Percentiles rank a stretch among this genome's conserved stretches.
phyloP scores from a whole-genome alignment of 2,888 invertebrate species.

The Agriopis aurantiaria region DNA sequence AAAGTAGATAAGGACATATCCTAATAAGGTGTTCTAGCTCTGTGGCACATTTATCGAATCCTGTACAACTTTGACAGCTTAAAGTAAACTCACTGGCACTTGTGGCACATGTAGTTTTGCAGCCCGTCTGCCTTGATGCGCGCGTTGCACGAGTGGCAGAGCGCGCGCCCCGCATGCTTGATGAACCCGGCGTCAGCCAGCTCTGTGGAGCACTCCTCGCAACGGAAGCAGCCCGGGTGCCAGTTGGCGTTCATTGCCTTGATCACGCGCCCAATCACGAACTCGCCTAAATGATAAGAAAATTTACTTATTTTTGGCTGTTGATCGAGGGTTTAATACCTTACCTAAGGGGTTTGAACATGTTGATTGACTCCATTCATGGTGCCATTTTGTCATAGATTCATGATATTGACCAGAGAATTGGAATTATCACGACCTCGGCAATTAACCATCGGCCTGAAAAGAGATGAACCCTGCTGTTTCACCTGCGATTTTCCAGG shows the following conservation, averaged over 20 bases:
- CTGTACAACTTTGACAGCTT: no score
- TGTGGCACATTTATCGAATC: no score
- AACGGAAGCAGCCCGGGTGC: slow-evolving; percentile 99
- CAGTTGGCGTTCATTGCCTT: slow-evolving; percentile 99
- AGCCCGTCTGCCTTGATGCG: slow-evolving; percentile 97
- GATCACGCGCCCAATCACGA: slow-evolving; percentile 99
- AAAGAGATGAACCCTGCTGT: no score
- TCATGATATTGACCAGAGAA: no score
- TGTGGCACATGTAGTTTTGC: slow-evolving; percentile 99
- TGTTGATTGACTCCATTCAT: no score
- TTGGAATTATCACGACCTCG: no score
- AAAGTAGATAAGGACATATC: no score
- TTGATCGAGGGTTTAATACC: background rate
- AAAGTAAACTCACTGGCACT: slow-evolving; percentile 94
- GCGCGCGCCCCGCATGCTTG: slow-evolving; percentile 93
- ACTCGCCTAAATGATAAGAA: slow-evolving; percentile 89
- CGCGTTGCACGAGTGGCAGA: slow-evolving; percentile 99
- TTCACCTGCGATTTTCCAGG: no score
- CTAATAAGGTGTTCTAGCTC: no score
- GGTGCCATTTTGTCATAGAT: no score
- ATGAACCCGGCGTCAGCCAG: slow-evolving; percentile 99
- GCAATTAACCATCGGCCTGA: no score
- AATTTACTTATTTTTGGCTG: background rate
- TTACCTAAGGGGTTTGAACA: no score
- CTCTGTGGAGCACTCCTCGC: slow-evolving; percentile 96